Evolutionary conservation across 2,797 vertebrate species (phyloP).

Genomic region (Epinephelus awoara): DNA sequence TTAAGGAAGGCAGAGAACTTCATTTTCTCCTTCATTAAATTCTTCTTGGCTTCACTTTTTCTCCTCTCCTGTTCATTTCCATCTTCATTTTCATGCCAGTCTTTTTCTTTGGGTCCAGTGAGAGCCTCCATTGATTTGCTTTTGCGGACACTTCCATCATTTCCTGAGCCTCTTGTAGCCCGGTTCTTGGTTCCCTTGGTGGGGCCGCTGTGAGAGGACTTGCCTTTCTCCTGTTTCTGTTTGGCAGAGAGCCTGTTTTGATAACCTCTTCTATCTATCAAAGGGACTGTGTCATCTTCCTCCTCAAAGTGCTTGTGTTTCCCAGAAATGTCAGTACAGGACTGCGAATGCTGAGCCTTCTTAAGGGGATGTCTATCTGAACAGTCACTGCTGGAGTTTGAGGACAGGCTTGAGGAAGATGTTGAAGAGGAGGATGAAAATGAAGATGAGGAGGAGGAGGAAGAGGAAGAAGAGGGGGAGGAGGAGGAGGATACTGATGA

Average conservation of each 20-base stretch:
- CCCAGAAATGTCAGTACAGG: conserved; percentile 85
- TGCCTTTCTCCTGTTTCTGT: conserved; percentile 43
- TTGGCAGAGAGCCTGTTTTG: conserved; percentile 50
- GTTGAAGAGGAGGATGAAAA: conserved; percentile 65
- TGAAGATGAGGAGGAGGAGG: conserved; percentile 69
- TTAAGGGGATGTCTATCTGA: conserved; percentile 46
- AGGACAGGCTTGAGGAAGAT: conserved; percentile 78
- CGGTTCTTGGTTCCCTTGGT: conserved; percentile 64
- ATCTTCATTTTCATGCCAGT: conserved; percentile 57
- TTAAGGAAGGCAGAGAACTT: conserved; percentile 90
- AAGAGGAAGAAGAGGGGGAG: conserved; percentile 57
- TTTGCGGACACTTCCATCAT: conserved; percentile 79
- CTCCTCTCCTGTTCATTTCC: conserved; percentile 65
- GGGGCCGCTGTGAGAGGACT: conserved; percentile 34
- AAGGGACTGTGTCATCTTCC: conserved; percentile 75
- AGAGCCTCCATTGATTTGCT: conserved; percentile 88
- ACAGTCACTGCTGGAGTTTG: conserved; percentile 75
- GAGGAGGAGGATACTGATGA: conserved; percentile 46
- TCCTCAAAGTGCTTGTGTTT: conserved; percentile 75
- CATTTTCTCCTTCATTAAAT: conserved; percentile 85
- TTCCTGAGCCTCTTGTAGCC: conserved; percentile 4
- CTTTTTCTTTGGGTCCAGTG: conserved; percentile 52
- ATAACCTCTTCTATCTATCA: conserved; percentile 64
- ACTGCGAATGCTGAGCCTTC: conserved; percentile 80
- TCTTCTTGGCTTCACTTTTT: conserved; percentile 75